phyloP scores from a whole-genome alignment of 2,888 invertebrate species.

The Hipparchia semele region DNA sequence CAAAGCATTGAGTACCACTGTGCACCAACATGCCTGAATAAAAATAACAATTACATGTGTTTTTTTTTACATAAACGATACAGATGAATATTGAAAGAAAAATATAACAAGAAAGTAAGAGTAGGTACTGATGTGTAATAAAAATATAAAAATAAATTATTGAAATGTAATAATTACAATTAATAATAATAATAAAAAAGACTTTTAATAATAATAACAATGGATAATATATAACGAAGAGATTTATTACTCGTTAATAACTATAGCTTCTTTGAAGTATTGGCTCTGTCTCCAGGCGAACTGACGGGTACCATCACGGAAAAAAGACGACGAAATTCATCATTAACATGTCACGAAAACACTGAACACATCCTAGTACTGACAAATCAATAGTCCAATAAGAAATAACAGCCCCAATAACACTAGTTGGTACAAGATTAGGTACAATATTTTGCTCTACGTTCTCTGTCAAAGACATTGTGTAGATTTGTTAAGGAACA shows the following conservation, averaged over 20 bases:
- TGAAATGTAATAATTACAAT: constrained; percentile 65
- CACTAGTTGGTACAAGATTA: constrained; percentile 35
- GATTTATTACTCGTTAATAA: constrained; percentile 91
- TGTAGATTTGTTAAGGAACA: constrained; percentile 4
- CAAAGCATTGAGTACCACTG: constrained; percentile 61
- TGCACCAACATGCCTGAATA: constrained; percentile 73
- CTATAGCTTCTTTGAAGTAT: constrained; percentile 98
- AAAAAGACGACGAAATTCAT: constrained; percentile 70
- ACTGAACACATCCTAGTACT: constrained; percentile 48
- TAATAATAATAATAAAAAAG: constrained; percentile 75
- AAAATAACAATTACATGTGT: constrained; percentile 58
- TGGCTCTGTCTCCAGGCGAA: constrained; percentile 98
- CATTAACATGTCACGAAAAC: constrained; percentile 59
- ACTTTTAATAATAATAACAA: constrained; percentile 74
- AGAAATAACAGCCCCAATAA: constrained; percentile 33
- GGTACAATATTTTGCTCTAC: constrained; percentile 15
- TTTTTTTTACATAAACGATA: constrained; percentile 53
- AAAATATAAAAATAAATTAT: constrained; percentile 68
- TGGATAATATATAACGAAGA: constrained; percentile 78
- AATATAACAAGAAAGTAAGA: constrained; percentile 50
- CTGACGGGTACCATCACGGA: constrained; percentile 80
- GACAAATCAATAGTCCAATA: constrained; percentile 35
- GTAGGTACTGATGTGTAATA: constrained; percentile 59
- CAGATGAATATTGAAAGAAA: constrained; percentile 53
- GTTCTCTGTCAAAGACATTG: constrained; percentile 28